Evolutionary conservation across 2,113 vertebrate species (phyloP), one percentile per base, ranked within the genome.

Genomic region (Amphiprion ocellaris): DNA sequence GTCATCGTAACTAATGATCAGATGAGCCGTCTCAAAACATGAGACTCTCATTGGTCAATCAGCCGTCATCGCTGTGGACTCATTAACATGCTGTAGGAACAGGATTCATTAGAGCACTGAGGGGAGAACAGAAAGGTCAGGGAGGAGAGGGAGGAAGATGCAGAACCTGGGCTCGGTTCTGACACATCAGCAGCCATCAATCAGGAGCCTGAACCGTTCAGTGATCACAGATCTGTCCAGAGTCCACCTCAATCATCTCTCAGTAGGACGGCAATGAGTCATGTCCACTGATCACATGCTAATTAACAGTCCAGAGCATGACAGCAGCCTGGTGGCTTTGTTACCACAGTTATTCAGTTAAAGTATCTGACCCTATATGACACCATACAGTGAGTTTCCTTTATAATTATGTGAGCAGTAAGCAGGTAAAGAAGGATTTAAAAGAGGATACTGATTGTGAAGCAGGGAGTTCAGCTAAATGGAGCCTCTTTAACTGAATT

Each of bases 161-260:
- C 49, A 46, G 52, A 77, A 69, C 71, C 52, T 30, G 19, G 19
- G 30, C 11, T 14, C 65, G 2, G 17, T 52, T 64, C 50, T 74
- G 74, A 85, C 85, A 56, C 72, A 68, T 71, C 50, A 14, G 54
- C 37, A 4, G 39, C 70, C 74, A 92, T 91, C 87, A 79, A 80
- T 92, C 81, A 88, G 50, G 49, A 39, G 17, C 61, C 24, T 0
- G 24, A 71, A 47, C 23, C 82, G 17, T 75, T 86, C 65, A 59
- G 24, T 28, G 30, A 82, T 83, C 73, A 61, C 64, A 79, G 50
- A 82, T 83, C 75, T 49, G 74, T 69, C 73, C 2, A n/a, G 53
- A n/a, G 54, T 78, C 56, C 5, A 70, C 56, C 70, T 80, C 59
- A 63, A 78, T 87, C 59, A 62, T 58, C 75, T 73, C 39, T 47